A percentile compares a stretch with the other conserved stretches of the same genome.
Evolutionary conservation across 2,113 vertebrate genomes (phyloP).

Genomic region (Osmerus mordax): DNA sequence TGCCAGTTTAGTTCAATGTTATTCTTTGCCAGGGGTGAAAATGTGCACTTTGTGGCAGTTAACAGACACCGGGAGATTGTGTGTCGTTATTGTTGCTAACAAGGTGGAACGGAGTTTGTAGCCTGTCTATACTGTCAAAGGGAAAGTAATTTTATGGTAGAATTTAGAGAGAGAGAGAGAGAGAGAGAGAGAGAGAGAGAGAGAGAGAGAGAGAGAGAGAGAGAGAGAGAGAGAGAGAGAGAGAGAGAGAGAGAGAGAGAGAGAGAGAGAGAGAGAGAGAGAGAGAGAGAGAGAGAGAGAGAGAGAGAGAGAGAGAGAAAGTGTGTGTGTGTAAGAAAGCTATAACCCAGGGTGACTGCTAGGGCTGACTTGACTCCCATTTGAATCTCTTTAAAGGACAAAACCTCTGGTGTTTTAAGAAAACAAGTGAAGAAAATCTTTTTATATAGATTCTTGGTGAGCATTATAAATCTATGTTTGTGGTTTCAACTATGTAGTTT

Average conservation of each 20-base stretch:
- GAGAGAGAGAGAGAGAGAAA: not conserved
- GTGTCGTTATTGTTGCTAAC: slow-evolving; percentile 43
- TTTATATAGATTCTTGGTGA: too few relatives aligned
- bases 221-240: too few relatives aligned
- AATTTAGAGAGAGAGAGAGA: slow-evolving; percentile 20
- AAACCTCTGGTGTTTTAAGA: not conserved
- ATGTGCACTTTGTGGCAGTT: slow-evolving; percentile 26
- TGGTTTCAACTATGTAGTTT: not conserved
- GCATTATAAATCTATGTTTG: too few relatives aligned
- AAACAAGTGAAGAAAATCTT: not conserved
- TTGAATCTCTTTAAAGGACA: not conserved
- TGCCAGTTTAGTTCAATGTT: slow-evolving; percentile 40
- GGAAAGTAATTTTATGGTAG: slow-evolving; percentile 29
- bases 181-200: not conserved
- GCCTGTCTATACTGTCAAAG: slow-evolving; percentile 34
- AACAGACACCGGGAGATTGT: slow-evolving; percentile 23
- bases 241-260: too few relatives aligned
- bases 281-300: not conserved
- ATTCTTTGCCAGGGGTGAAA: slow-evolving; percentile 32
- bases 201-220: too few relatives aligned
- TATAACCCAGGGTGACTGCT: too few relatives aligned
- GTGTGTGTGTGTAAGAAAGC: too few relatives aligned
- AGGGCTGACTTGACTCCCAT: not conserved
- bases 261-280: too few relatives aligned
- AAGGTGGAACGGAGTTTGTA: slow-evolving; percentile 48